Percentiles rank a stretch among this genome's conserved stretches.
Conservation (phyloP, 2,888 invertebrate species). For the Tribolium freemani region DNA sequence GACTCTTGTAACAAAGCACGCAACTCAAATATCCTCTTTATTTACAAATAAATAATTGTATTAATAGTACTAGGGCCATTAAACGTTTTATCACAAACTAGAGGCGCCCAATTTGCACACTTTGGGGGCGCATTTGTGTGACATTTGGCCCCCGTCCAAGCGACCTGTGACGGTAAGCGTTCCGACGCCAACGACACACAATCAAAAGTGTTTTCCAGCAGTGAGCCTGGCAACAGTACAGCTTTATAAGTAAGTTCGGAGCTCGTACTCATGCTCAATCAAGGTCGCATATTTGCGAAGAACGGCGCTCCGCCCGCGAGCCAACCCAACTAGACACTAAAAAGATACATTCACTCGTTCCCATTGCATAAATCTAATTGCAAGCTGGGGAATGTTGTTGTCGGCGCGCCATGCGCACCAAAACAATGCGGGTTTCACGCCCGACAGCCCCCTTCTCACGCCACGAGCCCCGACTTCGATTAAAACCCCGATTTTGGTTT, state of each 20-base stretch:
- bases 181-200: conserved; percentile 31
- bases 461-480: no score
- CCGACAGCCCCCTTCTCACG: not conserved
- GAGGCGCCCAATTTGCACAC: no score
- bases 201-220: conserved; percentile 63
- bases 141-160: conserved; percentile 10
- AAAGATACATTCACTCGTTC: conserved; percentile 30
- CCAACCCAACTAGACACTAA: conserved; percentile 14
- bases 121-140: not conserved
- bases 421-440: not conserved
- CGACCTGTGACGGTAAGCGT: conserved; percentile 19
- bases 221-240: conserved; percentile 65
- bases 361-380: conserved; percentile 32
- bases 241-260: conserved; percentile 51
- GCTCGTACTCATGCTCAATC: conserved; percentile 47
- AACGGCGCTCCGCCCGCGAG: conserved; percentile 48
- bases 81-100: not conserved
- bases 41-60: not conserved
- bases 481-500: no score
- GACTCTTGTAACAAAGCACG: no score
- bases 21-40: no score
- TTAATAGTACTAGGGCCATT: not conserved
- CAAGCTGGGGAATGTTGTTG: conserved; percentile 3
- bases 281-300: conserved; percentile 65
- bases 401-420: conserved; percentile 1